Percentiles rank a stretch among this genome's conserved stretches.
Conservation (phyloP, 2,113 vertebrate genomes). For the Oplegnathus fasciatus region DNA sequence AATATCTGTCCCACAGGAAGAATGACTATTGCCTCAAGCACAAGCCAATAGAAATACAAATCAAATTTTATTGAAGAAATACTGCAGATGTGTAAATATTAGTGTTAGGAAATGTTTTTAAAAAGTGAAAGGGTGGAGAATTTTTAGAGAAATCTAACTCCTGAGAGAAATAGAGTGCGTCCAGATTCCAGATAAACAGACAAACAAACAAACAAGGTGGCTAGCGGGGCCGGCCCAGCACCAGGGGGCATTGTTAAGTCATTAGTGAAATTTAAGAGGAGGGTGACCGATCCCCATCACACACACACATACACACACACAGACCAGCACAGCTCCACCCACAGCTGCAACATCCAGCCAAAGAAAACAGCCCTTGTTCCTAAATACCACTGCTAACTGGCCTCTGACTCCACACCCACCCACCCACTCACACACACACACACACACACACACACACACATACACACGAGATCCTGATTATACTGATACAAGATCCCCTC, state of each 20-base stretch:
- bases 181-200: constrained; percentile 75
- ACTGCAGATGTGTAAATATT: constrained; percentile 60
- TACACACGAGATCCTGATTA: constrained; percentile 41
- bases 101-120: constrained; percentile 40
- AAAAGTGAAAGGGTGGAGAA: constrained; percentile 36
- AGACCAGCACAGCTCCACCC: constrained; percentile 43
- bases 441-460: constrained; percentile 30
- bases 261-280: constrained; percentile 84
- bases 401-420: constrained; percentile 65
- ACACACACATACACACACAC: constrained; percentile 34
- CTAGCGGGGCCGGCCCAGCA: constrained; percentile 54
- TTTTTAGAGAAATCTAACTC: constrained; percentile 40
- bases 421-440: constrained; percentile 35
- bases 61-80: constrained; percentile 39
- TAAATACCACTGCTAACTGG: constrained; percentile 73
- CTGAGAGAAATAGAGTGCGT: constrained; percentile 43
- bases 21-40: constrained; percentile 7
- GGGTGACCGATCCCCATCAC: constrained; percentile 52
- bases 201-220: constrained; percentile 80
- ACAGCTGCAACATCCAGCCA: constrained; percentile 65
- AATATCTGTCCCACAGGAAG: constrained; percentile 10
- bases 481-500: constrained; percentile 42
- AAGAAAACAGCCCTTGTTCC: constrained; percentile 77
- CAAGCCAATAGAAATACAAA: constrained; percentile 22
- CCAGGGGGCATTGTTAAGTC: constrained; percentile 84